Conservation (phyloP, 2,797 vertebrate genomes). For the Coregonus suidteri region DNA sequence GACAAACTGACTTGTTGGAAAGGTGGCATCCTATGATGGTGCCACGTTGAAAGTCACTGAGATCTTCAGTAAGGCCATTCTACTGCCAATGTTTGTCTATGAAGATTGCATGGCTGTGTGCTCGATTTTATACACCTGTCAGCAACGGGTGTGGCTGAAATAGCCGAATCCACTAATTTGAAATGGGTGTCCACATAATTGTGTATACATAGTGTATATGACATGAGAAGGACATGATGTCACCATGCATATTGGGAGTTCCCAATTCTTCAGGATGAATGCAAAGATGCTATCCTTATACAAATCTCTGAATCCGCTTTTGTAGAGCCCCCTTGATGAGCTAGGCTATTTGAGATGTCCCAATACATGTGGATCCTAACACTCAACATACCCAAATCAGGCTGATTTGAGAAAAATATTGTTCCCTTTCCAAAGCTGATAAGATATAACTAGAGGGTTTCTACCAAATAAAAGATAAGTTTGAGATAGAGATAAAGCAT, state of each 20-base stretch:
- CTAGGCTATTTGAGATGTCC: not conserved
- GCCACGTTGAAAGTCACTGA: too few relatives aligned
- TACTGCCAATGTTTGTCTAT: too few relatives aligned
- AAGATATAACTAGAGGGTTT: conserved; percentile 39
- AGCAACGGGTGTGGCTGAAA: not conserved
- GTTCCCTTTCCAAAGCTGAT: conserved; percentile 14
- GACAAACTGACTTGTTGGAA: too few relatives aligned
- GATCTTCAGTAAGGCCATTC: too few relatives aligned
- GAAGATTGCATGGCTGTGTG: too few relatives aligned
- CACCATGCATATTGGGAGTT: not conserved
- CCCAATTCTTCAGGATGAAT: not conserved
- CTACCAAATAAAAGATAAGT: conserved; percentile 63
- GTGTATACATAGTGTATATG: not conserved
- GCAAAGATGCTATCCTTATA: not conserved
- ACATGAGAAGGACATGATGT: not conserved
- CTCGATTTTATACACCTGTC: too few relatives aligned
- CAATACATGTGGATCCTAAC: conserved; percentile 54
- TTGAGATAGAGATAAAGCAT: conserved; percentile 63
- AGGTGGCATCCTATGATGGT: too few relatives aligned
- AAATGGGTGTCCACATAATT: too few relatives aligned
- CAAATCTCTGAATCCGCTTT: not conserved
- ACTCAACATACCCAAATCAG: conserved; percentile 52
- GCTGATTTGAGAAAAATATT: conserved; percentile 45
- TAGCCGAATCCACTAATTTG: not conserved
- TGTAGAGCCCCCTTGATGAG: conserved; percentile 24